Evolutionary conservation across 92 coral and sea anemone genomes (phyloP).

Genomic region (Diadumene lineata): DNA sequence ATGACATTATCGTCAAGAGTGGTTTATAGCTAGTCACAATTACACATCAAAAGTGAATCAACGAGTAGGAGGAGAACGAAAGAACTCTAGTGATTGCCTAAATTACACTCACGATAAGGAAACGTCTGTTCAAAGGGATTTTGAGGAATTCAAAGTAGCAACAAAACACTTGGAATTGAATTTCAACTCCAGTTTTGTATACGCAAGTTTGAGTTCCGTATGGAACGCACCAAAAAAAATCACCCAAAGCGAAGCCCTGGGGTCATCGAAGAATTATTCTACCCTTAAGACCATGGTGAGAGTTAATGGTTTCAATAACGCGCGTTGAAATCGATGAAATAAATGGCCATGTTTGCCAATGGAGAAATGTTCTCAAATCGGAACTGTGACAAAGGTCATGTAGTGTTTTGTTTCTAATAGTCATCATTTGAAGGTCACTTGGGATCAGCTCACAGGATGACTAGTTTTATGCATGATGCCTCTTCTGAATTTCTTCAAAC

Average conservation of each 20-base stretch:
- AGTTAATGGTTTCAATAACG: constrained; percentile 39
- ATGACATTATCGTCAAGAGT: not conserved
- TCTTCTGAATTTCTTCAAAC: constrained; percentile 48
- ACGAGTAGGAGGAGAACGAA: constrained; percentile 18
- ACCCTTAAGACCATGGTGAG: constrained; percentile 43
- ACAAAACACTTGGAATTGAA: constrained; percentile 29
- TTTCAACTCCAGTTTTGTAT: constrained; percentile 10
- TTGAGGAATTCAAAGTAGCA: constrained; percentile 31
- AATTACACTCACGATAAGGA: constrained; percentile 22
- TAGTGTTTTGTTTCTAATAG: constrained; percentile 44
- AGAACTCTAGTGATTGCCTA: not conserved
- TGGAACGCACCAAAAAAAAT: not conserved
- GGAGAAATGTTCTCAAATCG: constrained; percentile 19
- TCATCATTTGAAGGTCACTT: constrained; percentile 50
- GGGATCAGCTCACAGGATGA: constrained; percentile 38
- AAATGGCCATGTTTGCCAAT: constrained; percentile 25
- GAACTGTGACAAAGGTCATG: constrained; percentile 28
- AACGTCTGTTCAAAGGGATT: constrained; percentile 6
- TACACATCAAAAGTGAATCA: not conserved
- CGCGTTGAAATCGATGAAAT: constrained; percentile 19
- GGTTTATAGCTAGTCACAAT: not conserved
- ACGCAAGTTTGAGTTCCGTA: constrained; percentile 14
- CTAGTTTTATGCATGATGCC: constrained; percentile 35
- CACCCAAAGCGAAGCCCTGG: constrained; percentile 24
- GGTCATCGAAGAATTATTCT: constrained; percentile 22